Conservation (phyloP, 2,113 vertebrate genomes). For the Porphyrio hochstetteri region DNA sequence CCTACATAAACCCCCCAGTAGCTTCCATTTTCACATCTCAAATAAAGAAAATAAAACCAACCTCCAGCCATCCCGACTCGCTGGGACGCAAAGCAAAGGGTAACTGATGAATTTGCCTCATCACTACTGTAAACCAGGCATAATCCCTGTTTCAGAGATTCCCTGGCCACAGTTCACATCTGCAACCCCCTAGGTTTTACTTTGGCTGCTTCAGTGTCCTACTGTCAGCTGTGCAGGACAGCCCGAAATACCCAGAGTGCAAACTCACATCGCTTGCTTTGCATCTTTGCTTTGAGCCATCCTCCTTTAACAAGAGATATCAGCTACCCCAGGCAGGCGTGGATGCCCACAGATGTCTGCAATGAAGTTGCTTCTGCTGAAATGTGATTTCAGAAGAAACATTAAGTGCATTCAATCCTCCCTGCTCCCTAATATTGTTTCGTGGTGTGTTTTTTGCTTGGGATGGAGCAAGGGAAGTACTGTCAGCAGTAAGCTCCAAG, state of each 20-base stretch:
- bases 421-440: neutral
- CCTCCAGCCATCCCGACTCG: neutral
- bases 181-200: neutral
- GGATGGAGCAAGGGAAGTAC: neutral
- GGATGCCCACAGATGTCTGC: neutral
- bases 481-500: neutral
- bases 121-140: neutral
- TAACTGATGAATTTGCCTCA: neutral
- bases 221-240: neutral
- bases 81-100: neutral
- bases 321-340: neutral
- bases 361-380: neutral
- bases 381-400: neutral
- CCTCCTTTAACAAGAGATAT: neutral
- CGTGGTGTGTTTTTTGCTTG: neutral
- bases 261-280: neutral
- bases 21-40: neutral
- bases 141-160: neutral
- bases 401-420: neutral
- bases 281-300: neutral
- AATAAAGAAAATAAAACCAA: neutral
- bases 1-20: neutral
- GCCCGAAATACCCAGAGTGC: neutral
- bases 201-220: neutral
- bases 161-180: accelerated